A percentile compares a stretch with the other conserved stretches of the same genome.
These are phyloP conservation scores for Acleris laterana DNA, from an alignment of 2,888 invertebrate genomes.

Conservation along the genomic window DNA sequence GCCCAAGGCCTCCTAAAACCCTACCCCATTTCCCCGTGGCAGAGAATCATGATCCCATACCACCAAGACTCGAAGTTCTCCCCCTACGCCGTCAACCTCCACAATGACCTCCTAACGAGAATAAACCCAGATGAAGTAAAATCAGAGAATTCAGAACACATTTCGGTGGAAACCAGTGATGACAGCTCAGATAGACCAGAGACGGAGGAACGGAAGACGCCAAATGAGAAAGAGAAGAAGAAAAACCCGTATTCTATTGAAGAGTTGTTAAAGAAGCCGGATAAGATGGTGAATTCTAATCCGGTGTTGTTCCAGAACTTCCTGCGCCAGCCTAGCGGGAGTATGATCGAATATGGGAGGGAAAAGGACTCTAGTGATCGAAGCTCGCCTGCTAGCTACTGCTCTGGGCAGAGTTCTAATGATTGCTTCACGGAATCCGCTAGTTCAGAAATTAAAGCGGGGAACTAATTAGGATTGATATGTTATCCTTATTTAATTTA, in stretches of 20 bases:
- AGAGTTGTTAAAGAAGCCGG: constrained; percentile 92
- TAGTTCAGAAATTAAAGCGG: constrained; percentile 72
- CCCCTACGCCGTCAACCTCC: constrained; percentile 69
- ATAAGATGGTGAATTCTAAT: constrained; percentile 79
- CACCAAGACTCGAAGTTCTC: constrained; percentile 68
- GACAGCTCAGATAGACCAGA: constrained; percentile 84
- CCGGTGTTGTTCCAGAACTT: constrained; percentile 73
- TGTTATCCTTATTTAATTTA: background rate
- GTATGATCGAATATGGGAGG: constrained; percentile 76
- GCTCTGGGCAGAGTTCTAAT: constrained; percentile 75
- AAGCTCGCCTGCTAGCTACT: constrained; percentile 77
- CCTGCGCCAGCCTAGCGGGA: constrained; percentile 85
- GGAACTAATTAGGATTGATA: constrained; percentile 51
- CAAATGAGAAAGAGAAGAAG: constrained; percentile 82
- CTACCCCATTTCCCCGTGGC: constrained; percentile 83
- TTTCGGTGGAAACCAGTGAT: constrained; percentile 85
- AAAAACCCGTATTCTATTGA: constrained; percentile 95
- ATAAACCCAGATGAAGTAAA: constrained; percentile 73
- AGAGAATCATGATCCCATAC: constrained; percentile 85
- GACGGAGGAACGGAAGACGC: constrained; percentile 65
- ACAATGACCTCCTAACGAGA: constrained; percentile 68
- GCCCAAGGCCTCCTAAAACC: constrained; percentile 78
- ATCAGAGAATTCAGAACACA: constrained; percentile 73
- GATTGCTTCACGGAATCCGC: constrained; percentile 71
- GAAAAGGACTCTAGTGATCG: constrained; percentile 68